Conservation (phyloP, 2,888 invertebrate species). For the Ptychoptera albimana region DNA sequence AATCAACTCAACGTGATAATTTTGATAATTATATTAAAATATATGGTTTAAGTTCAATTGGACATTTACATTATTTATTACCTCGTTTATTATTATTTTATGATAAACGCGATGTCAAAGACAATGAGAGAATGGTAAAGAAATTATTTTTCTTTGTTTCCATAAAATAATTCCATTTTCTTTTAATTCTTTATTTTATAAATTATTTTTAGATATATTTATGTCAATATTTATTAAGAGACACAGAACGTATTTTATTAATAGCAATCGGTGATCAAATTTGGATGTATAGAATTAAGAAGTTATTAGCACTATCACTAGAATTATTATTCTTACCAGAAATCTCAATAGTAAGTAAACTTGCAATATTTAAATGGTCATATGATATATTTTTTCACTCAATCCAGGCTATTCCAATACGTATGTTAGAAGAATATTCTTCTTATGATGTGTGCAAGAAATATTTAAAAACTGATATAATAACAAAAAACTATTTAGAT, state of each 20-base stretch:
- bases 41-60: slow-evolving; percentile 27
- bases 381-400: no score
- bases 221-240: slow-evolving; percentile 26
- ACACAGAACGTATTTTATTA: slow-evolving; percentile 22
- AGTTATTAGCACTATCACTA: slow-evolving; percentile 25
- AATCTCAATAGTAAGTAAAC: slow-evolving; percentile 11
- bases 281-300: slow-evolving; percentile 27
- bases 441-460: slow-evolving; percentile 31
- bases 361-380: no score
- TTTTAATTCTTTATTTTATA: no score
- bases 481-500: slow-evolving; percentile 20
- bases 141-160: background rate
- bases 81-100: slow-evolving; percentile 65
- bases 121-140: slow-evolving; percentile 47
- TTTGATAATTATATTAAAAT: slow-evolving; percentile 47
- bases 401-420: slow-evolving; percentile 49
- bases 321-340: slow-evolving; percentile 23
- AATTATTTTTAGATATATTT: slow-evolving; percentile 22
- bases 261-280: slow-evolving; percentile 21
- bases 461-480: slow-evolving; percentile 21
- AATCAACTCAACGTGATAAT: slow-evolving; percentile 44
- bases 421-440: slow-evolving; percentile 65
- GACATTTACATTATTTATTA: slow-evolving; percentile 39
- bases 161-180: background rate
- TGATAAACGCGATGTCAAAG: slow-evolving; percentile 37